Evolutionary conservation across 2,113 vertebrate genomes (phyloP), one percentile per base, ranked within the genome.

Genomic region (Colaptes auratus): DNA sequence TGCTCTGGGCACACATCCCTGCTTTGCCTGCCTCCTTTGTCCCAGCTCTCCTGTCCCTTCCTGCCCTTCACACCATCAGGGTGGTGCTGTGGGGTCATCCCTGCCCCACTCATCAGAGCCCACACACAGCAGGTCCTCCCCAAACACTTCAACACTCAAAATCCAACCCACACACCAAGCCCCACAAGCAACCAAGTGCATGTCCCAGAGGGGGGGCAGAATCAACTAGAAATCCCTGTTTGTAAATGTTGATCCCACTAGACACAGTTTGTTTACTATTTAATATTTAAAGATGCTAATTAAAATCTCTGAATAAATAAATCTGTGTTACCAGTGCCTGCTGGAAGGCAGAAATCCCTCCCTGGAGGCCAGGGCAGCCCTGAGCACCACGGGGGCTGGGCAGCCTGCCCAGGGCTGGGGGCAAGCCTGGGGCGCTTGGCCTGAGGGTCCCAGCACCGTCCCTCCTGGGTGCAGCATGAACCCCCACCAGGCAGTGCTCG

Each of bases 201-300:
- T 3, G 30, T 92, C 92, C 94, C 60, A 44, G 64, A 78, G 60
- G 88, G 72, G n/a, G 46, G 77, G 21, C 18, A 5, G 7, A 2
- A 6, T 20, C 66, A 89, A 82, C 86, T 33, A 20, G 63, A 87
- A 79, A 93, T 93, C 91, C 93, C 86, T 90, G 78, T 90, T 95
- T 97, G 94, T 91, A 97, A 98, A 97, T 63, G 94, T 84, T 93
- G 95, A 96, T 97, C 96, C 96, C 89, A 10, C 97, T 93, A 97
- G 97, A 97, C 25, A 6, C 81, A 18, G 60, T 67, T 94, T 98
- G 97, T 98, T 98, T 97, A 97, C 97, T 97, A 91, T 97, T 97
- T 98, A 97, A 98, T 98, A 97, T 97, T 98, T 97, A 97, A 97
- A 97, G 96, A 96, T 96, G 97, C 36, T 98, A 97, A 98, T 98